Evolutionary conservation across 2,888 invertebrate genomes (phyloP), one percentile per base, ranked within the genome.

Genomic region (Sarcophaga variegata): DNA sequence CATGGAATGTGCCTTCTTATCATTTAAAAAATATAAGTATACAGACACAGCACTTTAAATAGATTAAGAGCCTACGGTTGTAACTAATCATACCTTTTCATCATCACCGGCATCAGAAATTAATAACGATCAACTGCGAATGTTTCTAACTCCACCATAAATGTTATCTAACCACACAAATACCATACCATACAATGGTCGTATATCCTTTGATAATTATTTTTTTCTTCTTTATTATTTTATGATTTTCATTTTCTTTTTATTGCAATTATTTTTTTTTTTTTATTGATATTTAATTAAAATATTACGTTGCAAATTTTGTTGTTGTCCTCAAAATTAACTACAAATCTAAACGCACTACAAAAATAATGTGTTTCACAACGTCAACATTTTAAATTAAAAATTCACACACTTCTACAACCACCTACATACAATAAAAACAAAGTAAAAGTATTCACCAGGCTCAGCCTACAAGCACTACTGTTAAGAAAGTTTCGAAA

Each of bases 401-500:
- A 22, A 54, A 82, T 81, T 81, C 67, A 81, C 77, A 83, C 74
- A 64, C 17, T 54, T 12, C 12, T 60, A 78, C 63, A 25, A 64
- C 77, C 49, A 67, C 84, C 87, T 45, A 75, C 47, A 63, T 45
- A 75, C 47, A 63, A 60, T 59, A 79, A 69, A 60, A 84, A 84
- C 79, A 79, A 79, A 82, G 72, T 82, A 79, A 82, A 84, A 76
- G 37, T 75, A 62, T 76, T 79, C 75, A 81, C 59, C 72, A 49
- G 78, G 37, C 66, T 75, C 78, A 78, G 66, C 49, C 72, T 69
- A 27, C 70, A 82, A 67, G 82, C 85, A 87, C 85, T 78, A 77
- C 86, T 59, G 90, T 89, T 88, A 83, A 72, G 82, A 90, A 89
- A 25, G 37, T 47, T 80, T 69, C 80, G 27, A 85, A 71, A 84